Base-by-base conservation (phyloP, 2,888 invertebrate species). In the Thera obeliscata region DNA sequence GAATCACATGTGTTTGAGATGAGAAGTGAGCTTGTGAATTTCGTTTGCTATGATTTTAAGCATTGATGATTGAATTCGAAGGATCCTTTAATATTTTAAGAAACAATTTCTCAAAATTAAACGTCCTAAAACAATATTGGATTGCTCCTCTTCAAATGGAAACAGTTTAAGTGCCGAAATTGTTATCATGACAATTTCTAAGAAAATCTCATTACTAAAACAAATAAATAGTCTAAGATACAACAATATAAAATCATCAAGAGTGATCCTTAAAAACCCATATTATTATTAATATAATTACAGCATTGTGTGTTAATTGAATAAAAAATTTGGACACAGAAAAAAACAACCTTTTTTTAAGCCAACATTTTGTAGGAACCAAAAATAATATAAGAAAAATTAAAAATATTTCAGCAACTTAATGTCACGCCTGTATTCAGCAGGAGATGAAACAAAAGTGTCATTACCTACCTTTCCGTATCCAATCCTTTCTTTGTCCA, bases 401-500 rank as follows among this genome's bases (percentile, higher is more conserved):
- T 1, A 41, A 46, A 52, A 8, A 52, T 33, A 52, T 52, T 52
- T 22, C 38, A 12, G 43, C 54, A 62, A 56, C 48, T 62, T 41
- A 22, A 48, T 35, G 55, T 46, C 41, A 66, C 48, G 36, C 66
- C 56, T 50, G 12, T 61, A 22, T 58, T 41, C 43, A 55, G 41
- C 54, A 48, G 61, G 56, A 56, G 64, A 65, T 64, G 75, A 70
- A 75, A 78, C 74, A 72, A 71, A 68, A 77, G 68, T 66, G 52
- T 59, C 43, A 58, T 60, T 55, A 72, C 75, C 88, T 90, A 91
- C 92, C 92, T 90, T 88, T 81, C 74, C 78, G 71, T 75, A 75
- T 80, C 84, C 84, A 89, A 89, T 91, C 88, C 89, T 85, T 86
- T 86, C 87, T 87, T 90, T 89, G 90, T 89, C 90, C 91, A 90